Percentiles rank a stretch among this genome's conserved stretches.
phyloP scores from a whole-genome alignment of 2,888 invertebrate genomes.

The Chloroclysta siterata region DNA sequence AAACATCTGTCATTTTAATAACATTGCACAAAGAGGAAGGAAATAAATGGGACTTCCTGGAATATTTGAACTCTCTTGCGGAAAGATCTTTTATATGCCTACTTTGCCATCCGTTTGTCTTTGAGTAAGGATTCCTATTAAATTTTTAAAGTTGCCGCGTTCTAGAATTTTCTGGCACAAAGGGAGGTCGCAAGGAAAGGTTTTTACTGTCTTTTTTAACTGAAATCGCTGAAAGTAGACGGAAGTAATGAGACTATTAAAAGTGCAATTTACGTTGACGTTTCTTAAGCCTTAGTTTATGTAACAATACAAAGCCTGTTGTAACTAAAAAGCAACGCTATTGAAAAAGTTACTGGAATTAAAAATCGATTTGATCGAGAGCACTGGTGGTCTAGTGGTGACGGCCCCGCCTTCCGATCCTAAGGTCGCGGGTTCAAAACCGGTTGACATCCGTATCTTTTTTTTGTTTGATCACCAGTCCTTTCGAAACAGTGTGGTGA shows the following conservation, averaged over 20 bases:
- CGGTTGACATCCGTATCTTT: too few species aligned
- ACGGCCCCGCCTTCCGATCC: too few species aligned
- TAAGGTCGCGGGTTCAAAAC: too few species aligned
- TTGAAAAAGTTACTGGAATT: too few species aligned
- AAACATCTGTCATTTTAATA: not conserved
- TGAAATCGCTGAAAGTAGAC: slow-evolving; percentile 5
- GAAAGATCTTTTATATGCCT: slow-evolving; percentile 19
- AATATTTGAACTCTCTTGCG: slow-evolving; percentile 13
- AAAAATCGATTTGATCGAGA: too few species aligned
- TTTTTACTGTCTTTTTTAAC: slow-evolving; percentile 9
- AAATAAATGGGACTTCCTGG: slow-evolving; percentile 13
- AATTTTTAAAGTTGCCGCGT: slow-evolving; percentile 39
- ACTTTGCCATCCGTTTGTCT: slow-evolving; percentile 27
- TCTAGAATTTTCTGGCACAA: slow-evolving; percentile 20
- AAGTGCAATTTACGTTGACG: not conserved
- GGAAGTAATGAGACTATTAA: slow-evolving; percentile 13
- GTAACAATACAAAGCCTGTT: too few species aligned
- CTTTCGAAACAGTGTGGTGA: too few species aligned
- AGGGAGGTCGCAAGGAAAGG: slow-evolving; percentile 9
- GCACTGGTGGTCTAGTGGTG: too few species aligned
- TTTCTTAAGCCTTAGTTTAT: not conserved
- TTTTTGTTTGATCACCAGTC: too few species aligned
- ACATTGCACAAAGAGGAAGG: slow-evolving; percentile 17
- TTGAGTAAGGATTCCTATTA: slow-evolving; percentile 32
- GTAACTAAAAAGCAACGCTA: too few species aligned